These are phyloP conservation scores for Tortrix viridana DNA, from an alignment of 2,888 invertebrate genomes.

Conservation along the genomic window DNA sequence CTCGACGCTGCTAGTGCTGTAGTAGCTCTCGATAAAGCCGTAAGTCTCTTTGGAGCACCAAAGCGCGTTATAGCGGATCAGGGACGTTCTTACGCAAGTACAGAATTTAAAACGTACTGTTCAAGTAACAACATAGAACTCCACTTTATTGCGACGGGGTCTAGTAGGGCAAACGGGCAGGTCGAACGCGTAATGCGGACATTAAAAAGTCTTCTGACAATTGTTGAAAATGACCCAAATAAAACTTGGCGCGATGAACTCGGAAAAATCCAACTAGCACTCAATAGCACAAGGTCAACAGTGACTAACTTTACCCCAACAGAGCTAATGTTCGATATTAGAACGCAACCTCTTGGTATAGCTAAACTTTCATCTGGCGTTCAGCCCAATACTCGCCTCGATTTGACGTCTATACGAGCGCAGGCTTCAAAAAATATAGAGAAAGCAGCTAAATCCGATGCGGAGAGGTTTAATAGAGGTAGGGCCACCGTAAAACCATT, in stretches of 20 bases:
- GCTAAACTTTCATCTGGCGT: neutral
- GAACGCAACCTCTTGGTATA: neutral
- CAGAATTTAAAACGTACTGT: conserved; percentile 42
- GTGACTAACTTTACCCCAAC: neutral
- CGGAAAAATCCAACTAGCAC: conserved; percentile 39
- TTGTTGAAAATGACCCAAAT: conserved; percentile 40
- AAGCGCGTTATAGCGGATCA: conserved; percentile 41
- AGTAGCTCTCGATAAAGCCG: neutral
- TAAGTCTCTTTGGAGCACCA: conserved; percentile 42
- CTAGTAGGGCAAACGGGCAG: conserved; percentile 38
- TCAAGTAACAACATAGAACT: conserved; percentile 39
- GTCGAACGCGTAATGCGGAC: conserved; percentile 42
- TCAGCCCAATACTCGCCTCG: neutral
- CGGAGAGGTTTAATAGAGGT: conserved; percentile 31
- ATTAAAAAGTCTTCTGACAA: conserved; percentile 41
- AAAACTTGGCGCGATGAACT: conserved; percentile 44
- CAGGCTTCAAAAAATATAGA: neutral
- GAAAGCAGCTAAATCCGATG: neutral
- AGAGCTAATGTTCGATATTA: neutral
- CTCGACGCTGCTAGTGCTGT: conserved; percentile 34
- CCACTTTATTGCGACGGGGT: neutral
- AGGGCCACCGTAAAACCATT: conserved; percentile 37
- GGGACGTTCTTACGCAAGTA: conserved; percentile 21
- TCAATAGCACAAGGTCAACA: conserved; percentile 1
- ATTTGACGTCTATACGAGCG: neutral